Base-by-base conservation (phyloP, 2,113 vertebrate genomes). In the Hypocryptadius cinnamomeus region DNA sequence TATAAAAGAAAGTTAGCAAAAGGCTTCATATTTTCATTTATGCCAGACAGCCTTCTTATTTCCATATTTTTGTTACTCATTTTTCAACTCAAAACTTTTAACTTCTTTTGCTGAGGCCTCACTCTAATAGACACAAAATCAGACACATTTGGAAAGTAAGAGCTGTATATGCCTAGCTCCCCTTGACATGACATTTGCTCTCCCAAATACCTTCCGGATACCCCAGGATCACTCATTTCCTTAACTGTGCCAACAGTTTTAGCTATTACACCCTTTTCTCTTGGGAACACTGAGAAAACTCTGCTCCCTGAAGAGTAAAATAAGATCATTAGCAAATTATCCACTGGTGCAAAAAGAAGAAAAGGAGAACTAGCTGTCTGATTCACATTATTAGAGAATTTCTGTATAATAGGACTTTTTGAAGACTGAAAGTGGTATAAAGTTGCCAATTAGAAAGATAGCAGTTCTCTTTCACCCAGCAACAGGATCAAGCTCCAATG, bases 321-420 rank as follows among this genome's bases (percentile, higher is more conserved):
- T 93, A 94, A 92, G 57, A 95, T 88, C 89, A 91, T 95, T 93
- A 95, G 79, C 61, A 94, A 93, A 95, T 84, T 93, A 86, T 80
- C 40, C 51, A 72, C 72, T 56, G 51, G 64, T 80, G 71, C 44
- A 44, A 44, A 39, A 80, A 74, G 60, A 48, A 91, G 89, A 89
- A 96, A 87, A 73, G 44, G 69, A 85, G 79, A 88, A 71, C 28
- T 80, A 85, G 71, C 28, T 90, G 56, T 48, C 82, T 91, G 91
- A 83, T 88, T 73, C 86, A 95, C 85, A 91, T 95, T 92, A 93
- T 93, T 94, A 87, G 31, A 94, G 79, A 92, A 91, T 91, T 94
- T 90, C 82, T 92, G n/a, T 80, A 94, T 88, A 90, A 92, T 92
- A 92, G 85, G 68, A 80, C 28, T 71, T 94, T 95, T 83, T 96